Base-by-base conservation (phyloP, 2,888 invertebrate genomes). In the Phanerotoma sp. region DNA sequence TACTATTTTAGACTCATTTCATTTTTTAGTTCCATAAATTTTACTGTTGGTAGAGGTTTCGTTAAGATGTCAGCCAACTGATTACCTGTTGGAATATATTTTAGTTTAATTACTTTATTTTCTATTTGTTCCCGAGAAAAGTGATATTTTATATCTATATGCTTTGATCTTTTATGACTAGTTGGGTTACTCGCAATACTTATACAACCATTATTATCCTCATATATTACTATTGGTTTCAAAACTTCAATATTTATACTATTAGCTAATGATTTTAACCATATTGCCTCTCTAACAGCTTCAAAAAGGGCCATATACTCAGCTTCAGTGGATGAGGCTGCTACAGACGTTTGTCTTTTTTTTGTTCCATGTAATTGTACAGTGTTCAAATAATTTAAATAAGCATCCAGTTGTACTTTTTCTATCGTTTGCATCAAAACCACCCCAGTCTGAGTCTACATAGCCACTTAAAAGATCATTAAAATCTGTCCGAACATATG, bases 21-120 rank as follows among this genome's bases (percentile, higher is more conserved):
- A 16, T 5, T 16, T 16, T 9, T 38, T 38, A 51, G 45, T 9
- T 51, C 35, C n/a, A 44, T 5, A 18, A 51, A 51, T 30, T 30
- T 44, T 28, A 32, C 41, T n/a, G 5, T 45, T 44, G 49, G 35
- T 32, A 54, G 40, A 16, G 56, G 42, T 13, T 56, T 53, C 1
- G 44, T 56, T 5, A 56, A 44, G 7, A 56, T 44, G 30, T 56
- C 56, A 5, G 56, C 53, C 13, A 53, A 30, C 22, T 56, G 58
- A 2, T 28, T 18, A n/a, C 41, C 48, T 16, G 51, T 51, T 11
- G 47, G 25, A 15, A 58, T 20, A 37, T 32, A 55, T 11, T 33
- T 45, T 10, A 58, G 15, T 10, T 21, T 42, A 7, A 58, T 48
- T 32, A 18, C 35, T 4, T 32, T 16, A n/a, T 48, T 55, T 22